These are phyloP conservation scores for Scatophagus argus DNA, from an alignment of 2,113 vertebrate genomes.

Conservation along the genomic window DNA sequence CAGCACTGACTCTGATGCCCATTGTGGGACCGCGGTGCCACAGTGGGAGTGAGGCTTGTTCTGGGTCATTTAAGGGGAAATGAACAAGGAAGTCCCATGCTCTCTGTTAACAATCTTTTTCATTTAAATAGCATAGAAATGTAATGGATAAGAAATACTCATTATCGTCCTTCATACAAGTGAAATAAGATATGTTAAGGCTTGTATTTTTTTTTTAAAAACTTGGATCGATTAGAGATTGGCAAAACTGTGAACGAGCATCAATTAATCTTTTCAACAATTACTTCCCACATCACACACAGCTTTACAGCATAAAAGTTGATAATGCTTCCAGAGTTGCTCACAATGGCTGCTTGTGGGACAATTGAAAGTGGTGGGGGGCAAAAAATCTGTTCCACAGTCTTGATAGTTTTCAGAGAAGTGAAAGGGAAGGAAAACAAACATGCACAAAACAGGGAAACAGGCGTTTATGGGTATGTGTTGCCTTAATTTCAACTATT, in stretches of 20 bases:
- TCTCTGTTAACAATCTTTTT: conserved; percentile 33
- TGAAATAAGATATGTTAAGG: conserved; percentile 22
- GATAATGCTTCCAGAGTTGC: conserved; percentile 17
- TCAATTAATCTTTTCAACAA: conserved; percentile 52
- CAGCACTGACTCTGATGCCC: conserved; percentile 23
- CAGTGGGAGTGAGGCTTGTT: conserved; percentile 38
- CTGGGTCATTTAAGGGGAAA: conserved; percentile 64
- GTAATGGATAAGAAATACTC: conserved; percentile 37
- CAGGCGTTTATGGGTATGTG: not conserved
- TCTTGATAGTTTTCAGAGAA: not conserved
- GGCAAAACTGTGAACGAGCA: conserved; percentile 25
- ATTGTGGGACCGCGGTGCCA: conserved; percentile 34
- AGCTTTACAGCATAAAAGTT: not conserved
- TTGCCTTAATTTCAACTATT: not conserved
- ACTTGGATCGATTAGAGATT: conserved; percentile 33
- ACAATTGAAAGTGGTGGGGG: not conserved
- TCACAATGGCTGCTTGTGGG: conserved; percentile 6
- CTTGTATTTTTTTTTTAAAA: too few relatives aligned
- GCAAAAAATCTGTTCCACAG: not conserved
- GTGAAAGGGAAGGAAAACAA: not conserved
- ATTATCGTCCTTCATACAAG: conserved; percentile 40
- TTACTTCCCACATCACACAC: conserved; percentile 20
- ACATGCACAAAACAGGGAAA: not conserved
- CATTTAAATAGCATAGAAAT: conserved; percentile 31
- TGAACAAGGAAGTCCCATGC: conserved; percentile 5